These are phyloP conservation scores for Onychomys arenicola DNA, from an alignment of 2,797 vertebrate genomes.

Conservation along the genomic window DNA sequence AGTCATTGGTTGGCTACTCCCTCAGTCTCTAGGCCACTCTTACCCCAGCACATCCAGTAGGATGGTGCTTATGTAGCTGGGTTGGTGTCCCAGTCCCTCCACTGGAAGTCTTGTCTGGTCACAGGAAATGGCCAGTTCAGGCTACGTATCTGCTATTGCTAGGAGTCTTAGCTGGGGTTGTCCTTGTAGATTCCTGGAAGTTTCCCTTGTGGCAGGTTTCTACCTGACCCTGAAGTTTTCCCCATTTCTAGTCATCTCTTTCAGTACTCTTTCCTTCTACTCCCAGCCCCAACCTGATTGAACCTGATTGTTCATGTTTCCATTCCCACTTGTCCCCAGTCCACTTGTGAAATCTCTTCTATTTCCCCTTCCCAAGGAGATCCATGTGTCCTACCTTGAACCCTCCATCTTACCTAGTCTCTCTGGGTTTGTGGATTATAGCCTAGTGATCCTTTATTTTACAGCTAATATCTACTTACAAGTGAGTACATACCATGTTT, in stretches of 20 bases:
- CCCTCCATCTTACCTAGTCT: too few relatives aligned
- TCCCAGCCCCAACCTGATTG: too few relatives aligned
- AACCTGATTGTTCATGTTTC: too few relatives aligned
- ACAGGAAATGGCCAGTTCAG: background rate
- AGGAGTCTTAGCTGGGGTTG: background rate
- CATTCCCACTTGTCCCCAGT: too few relatives aligned
- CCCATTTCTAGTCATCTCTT: background rate
- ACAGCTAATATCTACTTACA: background rate
- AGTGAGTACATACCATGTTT: background rate
- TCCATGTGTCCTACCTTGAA: background rate
- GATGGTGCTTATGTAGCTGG: too few relatives aligned
- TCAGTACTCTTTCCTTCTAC: background rate
- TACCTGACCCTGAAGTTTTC: background rate
- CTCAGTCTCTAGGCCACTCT: too few relatives aligned
- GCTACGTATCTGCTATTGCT: background rate
- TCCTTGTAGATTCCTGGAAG: background rate
- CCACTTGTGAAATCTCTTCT: background rate
- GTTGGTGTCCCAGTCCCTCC: too few relatives aligned
- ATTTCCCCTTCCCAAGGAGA: background rate
- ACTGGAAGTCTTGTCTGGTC: background rate
- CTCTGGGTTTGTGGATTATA: background rate
- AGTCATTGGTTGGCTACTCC: too few relatives aligned
- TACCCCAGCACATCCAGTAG: too few relatives aligned
- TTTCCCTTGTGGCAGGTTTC: background rate
- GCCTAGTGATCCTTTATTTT: background rate